phyloP scores from a whole-genome alignment of 1,140 invertebrate species.

The Brachionus koreanus region DNA sequence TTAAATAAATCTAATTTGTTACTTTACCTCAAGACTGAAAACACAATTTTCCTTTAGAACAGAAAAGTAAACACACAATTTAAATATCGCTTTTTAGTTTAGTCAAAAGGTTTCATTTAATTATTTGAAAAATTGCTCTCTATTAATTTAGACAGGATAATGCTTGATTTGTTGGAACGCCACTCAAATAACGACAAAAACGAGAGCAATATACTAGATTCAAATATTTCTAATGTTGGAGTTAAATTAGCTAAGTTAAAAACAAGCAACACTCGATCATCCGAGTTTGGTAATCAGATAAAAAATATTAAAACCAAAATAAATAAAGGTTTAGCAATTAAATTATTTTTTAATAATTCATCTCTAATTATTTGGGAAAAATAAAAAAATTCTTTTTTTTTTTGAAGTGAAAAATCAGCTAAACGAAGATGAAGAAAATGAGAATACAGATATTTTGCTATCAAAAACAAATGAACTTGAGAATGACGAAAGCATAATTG shows the following conservation, averaged over 20 bases:
- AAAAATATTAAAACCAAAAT: slow-evolving; percentile 26
- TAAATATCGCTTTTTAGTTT: background rate
- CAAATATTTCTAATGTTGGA: slow-evolving; percentile 25
- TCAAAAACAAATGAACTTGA: background rate
- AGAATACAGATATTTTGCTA: background rate
- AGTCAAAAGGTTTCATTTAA: background rate
- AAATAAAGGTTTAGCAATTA: background rate
- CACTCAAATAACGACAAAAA: background rate
- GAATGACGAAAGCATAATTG: background rate
- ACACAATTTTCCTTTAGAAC: background rate
- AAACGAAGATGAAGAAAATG: background rate
- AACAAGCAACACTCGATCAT: background rate
- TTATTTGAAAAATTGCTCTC: background rate
- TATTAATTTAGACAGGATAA: slow-evolving; percentile 1
- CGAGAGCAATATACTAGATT: background rate
- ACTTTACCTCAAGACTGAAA: background rate
- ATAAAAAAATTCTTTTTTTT: background rate
- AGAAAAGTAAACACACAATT: background rate
- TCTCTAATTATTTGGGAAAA: background rate
- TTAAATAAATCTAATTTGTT: background rate
- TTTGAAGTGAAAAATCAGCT: background rate
- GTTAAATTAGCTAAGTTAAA: slow-evolving; percentile 26
- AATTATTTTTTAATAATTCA: background rate
- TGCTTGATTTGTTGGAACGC: slow-evolving; percentile 5
- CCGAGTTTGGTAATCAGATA: background rate